Evolutionary conservation across 30 jellyfish, hydroid and myxozoan species (phyloP).

Genomic region (Aurelia aurita complex sp. Pacific): DNA sequence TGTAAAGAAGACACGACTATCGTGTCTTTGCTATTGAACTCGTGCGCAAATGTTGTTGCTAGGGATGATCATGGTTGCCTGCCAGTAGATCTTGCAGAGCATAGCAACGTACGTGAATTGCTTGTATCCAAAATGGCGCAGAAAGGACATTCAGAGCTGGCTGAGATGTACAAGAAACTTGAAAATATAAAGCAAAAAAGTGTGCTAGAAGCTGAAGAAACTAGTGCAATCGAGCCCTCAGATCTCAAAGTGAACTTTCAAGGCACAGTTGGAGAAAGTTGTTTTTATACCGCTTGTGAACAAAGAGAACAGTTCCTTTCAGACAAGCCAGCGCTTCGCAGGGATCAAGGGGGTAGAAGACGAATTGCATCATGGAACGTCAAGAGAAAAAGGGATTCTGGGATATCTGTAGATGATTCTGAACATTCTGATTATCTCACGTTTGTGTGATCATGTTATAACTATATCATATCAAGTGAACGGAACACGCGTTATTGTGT

Average conservation of each 20-base stretch:
- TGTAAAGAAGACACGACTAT: constrained; percentile 16
- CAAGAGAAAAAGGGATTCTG: constrained; percentile 60
- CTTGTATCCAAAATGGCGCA: constrained; percentile 28
- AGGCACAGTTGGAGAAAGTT: neutral
- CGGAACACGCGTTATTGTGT: neutral
- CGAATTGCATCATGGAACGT: constrained; percentile 35
- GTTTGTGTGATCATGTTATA: neutral
- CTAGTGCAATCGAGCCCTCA: neutral
- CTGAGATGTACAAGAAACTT: constrained; percentile 34
- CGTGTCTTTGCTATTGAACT: constrained; percentile 32
- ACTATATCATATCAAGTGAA: neutral
- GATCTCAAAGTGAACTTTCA: neutral
- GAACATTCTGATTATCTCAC: constrained; percentile 10
- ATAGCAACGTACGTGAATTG: constrained; percentile 12
- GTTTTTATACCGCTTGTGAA: constrained; percentile 29
- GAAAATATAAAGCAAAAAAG: neutral
- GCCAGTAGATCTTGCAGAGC: constrained; percentile 58
- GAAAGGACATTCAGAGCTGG: constrained; percentile 43
- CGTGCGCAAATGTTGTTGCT: constrained; percentile 65
- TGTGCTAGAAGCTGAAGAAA: neutral
- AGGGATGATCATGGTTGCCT: constrained; percentile 71
- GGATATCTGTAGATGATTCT: constrained; percentile 48
- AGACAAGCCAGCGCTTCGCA: constrained; percentile 15
- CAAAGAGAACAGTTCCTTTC: constrained; percentile 25
- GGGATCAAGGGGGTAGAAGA: constrained; percentile 30